Evolutionary conservation across 2,113 vertebrate species (phyloP), one percentile per base, ranked within the genome.

Genomic region (Coryphaenoides rupestris): DNA sequence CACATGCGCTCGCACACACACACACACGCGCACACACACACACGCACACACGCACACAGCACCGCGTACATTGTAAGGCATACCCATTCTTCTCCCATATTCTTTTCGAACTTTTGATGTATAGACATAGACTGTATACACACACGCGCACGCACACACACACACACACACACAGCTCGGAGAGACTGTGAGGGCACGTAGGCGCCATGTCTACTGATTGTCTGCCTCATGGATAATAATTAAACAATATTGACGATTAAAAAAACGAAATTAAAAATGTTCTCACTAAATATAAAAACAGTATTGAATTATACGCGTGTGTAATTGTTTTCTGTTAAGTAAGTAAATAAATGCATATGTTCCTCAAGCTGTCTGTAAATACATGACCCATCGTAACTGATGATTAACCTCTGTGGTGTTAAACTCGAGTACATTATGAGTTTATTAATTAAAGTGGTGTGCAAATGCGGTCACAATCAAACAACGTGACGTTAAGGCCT

Each of bases 1-100:
- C 28, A 40, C 60, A 67, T 55, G 21, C 70, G 69, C 56, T 62
- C 17, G n/a, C 5, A 17, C 2, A 5, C 62, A 73, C 33, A 61
- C 19, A 60, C 55, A 50, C 10, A 60, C 5, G 10, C 28, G n/a
- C 70, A 71, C 56, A 65, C 17, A 19, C 5, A 17, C 2, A 5
- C 62, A 73, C 33, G 58, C 19, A 60, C 55, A 50, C 10, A 60
- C 5, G 10, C 28, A 40, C 33, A 40, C 9, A 40, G 33, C 7
- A 40, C 33, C 33, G 13, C 33, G 9, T 40, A 9, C 33, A 40
- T 40, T 40, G 33, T 40, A 40, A 40, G 33, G 7, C 33, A 40
- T 40, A 40, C 6, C 33, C 9, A 12, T 40, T 40, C 33, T 40
- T 6, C 33, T 9, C 9, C 33, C 33, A 33, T 33, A 10, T 33